Evolutionary conservation across 1,140 invertebrate genomes (phyloP), one percentile per base, ranked within the genome.

Genomic region (Babylonia areolata): DNA sequence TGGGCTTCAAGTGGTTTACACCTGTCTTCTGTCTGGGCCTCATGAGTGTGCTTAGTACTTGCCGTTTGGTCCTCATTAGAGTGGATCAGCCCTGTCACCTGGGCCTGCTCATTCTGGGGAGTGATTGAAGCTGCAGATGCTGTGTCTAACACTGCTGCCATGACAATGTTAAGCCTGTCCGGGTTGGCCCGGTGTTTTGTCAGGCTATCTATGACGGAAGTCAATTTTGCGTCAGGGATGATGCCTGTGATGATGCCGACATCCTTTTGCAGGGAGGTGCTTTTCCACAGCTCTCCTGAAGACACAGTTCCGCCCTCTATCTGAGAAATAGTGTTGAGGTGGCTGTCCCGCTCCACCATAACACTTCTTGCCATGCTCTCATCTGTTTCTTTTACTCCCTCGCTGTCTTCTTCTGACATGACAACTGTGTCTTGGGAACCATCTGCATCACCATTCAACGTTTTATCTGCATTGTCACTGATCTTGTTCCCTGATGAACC

Each of bases 81-180:
- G 58, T 64, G 5, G 12, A 23, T 23, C 5, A 23, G 5, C 28
- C 28, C 58, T 64, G 58, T n/a, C 28, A 5, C 28, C 58, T n/a
- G 58, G 28, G 3, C 11, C 58, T n/a, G 58, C 20, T n/a, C 9
- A 31, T 40, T 42, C 23, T 42, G 51, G 40, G 77, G 39, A 82
- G 20, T n/a, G 11, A 15, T 28, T 12, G 40, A 17, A 31, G 23
- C 58, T 11, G 33, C 2, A 42, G 31, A 42, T 0, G 39, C 77
- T 39, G n/a, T 81, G 39, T 90, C 89, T 51, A 92, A 64, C 20
- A 93, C 69, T 75, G 89, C 85, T 86, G 90, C 89, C 9, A 89
- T 91, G 2, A 91, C 90, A 77, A 92, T 64, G 79, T 93, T 89
- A 20, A 93, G 81, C 78, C 92, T 88, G 71, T 92, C 88, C 81